phyloP scores from a whole-genome alignment of 35 echinoderm and acorn worm genomes.

The Apostichopus japonicus region DNA sequence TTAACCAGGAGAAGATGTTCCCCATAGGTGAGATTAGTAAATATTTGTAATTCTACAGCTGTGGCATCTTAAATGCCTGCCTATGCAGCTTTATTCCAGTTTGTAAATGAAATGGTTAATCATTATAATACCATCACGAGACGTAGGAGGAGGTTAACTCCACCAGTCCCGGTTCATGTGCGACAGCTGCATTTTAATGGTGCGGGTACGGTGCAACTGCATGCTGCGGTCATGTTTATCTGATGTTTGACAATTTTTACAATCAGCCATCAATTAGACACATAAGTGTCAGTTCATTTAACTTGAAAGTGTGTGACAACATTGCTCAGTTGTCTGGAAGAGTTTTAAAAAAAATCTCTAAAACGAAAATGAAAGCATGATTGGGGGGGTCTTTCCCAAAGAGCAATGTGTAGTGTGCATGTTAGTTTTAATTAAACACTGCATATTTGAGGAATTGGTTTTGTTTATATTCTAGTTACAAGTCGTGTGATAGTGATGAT shows the following conservation, averaged over 20 bases:
- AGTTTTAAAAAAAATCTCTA: too few relatives aligned
- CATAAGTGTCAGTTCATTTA: too few relatives aligned
- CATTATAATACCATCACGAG: conserved; percentile 10
- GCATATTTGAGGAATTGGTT: too few relatives aligned
- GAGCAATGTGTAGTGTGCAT: too few relatives aligned
- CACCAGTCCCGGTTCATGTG: not conserved
- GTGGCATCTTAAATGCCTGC: not conserved
- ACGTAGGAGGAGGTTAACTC: not conserved
- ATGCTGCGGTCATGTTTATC: conserved; percentile 24
- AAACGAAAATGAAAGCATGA: too few relatives aligned
- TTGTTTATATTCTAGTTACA: too few relatives aligned
- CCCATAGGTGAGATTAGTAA: conserved; percentile 52
- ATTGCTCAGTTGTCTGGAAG: too few relatives aligned
- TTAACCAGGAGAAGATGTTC: conserved; percentile 20
- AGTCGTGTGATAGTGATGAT: too few relatives aligned
- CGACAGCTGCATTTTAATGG: not conserved
- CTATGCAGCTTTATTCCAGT: not conserved
- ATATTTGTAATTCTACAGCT: conserved; percentile 55
- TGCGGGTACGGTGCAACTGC: not conserved
- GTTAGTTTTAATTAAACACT: too few relatives aligned
- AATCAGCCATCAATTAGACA: not conserved
- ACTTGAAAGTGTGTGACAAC: too few relatives aligned
- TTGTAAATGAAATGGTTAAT: conserved; percentile 35
- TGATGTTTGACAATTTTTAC: not conserved
- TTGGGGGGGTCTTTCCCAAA: too few relatives aligned